Percentiles rank a stretch among this genome's conserved stretches.
Evolutionary conservation across 2,113 vertebrate species (phyloP).

Genomic region (Ia io): DNA sequence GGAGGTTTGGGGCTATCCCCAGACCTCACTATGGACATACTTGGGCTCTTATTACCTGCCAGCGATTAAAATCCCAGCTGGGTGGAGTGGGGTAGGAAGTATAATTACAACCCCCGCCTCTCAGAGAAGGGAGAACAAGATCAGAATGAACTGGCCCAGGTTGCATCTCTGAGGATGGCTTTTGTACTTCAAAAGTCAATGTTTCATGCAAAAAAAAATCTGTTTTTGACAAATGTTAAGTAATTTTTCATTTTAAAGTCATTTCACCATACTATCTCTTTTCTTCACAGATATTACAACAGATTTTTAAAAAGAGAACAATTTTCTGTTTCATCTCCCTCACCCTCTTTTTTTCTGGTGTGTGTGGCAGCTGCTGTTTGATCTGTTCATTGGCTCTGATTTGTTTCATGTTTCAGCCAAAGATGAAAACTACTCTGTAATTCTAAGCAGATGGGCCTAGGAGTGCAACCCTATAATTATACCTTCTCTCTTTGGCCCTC

Average conservation of each 20-base stretch:
- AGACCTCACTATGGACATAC: background rate
- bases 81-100: background rate
- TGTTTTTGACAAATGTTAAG: background rate
- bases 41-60: background rate
- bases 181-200: background rate
- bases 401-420: constrained; percentile 87
- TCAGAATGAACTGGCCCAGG: background rate
- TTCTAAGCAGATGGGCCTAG: constrained; percentile 88
- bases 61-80: background rate
- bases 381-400: constrained; percentile 85
- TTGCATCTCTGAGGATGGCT: background rate
- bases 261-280: background rate
- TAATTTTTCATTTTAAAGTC: constrained; percentile 30
- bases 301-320: constrained; percentile 63
- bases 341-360: constrained; percentile 49
- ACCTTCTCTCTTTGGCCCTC: constrained; percentile 83
- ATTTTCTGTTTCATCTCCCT: constrained; percentile 78
- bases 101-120: background rate
- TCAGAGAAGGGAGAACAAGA: background rate
- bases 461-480: constrained; percentile 88
- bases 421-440: constrained; percentile 88
- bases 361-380: constrained; percentile 84
- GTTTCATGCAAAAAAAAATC: background rate
- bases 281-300: constrained; percentile 48
- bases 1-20: background rate